Evolutionary conservation across 1,140 invertebrate genomes (phyloP).

Genomic region (Zaprionus africanus): DNA sequence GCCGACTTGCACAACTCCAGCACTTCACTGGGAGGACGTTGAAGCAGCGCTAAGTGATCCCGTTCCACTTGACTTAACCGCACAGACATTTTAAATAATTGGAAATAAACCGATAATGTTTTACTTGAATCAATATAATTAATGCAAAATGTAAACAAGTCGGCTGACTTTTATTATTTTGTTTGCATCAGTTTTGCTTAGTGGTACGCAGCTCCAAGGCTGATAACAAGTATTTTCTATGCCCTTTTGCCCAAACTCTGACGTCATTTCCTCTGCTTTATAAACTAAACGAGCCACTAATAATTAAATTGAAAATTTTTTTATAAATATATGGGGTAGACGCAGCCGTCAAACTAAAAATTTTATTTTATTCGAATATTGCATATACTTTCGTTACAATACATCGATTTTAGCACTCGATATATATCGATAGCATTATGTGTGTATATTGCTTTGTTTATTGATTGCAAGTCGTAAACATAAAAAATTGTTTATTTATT

Average conservation of each 20-base stretch:
- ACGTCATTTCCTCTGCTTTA: background rate
- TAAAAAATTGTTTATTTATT: constrained; percentile 57
- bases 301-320: too few species aligned
- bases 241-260: background rate
- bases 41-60: constrained; percentile 58
- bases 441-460: constrained; percentile 40
- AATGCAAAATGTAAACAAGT: constrained; percentile 47
- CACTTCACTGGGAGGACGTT: constrained; percentile 62
- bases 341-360: background rate
- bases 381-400: background rate
- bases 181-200: constrained; percentile 10
- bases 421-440: constrained; percentile 11
- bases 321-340: too few species aligned
- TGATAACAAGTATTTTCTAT: background rate
- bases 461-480: constrained; percentile 50
- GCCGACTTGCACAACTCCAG: constrained; percentile 76
- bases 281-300: background rate
- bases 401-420: constrained; percentile 2
- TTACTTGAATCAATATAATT: background rate
- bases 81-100: constrained; percentile 45
- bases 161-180: constrained; percentile 8
- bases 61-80: constrained; percentile 62
- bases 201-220: constrained; percentile 29
- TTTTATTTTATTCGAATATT: background rate
- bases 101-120: background rate